Evolutionary conservation across 2,113 vertebrate genomes (phyloP), one percentile per base, ranked within the genome.

Genomic region (Turdus rufiventris): DNA sequence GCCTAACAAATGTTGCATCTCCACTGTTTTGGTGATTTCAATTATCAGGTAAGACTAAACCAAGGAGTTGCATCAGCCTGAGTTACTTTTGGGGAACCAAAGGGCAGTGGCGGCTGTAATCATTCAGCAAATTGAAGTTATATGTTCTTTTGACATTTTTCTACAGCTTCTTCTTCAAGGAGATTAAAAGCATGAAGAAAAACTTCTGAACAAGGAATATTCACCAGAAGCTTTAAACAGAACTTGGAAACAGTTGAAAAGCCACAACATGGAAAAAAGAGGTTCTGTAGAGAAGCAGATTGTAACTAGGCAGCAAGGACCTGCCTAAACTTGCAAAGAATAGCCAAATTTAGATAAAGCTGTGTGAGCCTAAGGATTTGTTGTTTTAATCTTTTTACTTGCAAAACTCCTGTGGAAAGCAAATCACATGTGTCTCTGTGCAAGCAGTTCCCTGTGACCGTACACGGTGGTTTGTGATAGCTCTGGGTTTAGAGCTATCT

Each of bases 241-340:
- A 92, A 78, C 48, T 78, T 94, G 86, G 65, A 93, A 91, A 63
- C 12, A 61, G 61, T 48, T 91, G n/a, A 91, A 91, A 95, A 96
- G 66, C 12, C 81, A 81, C 48, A 91, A 40, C 45, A 86, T 33
- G 28, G 43, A 20, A 89, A 79, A 75, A 77, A 50, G 33, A 33
- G 14, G 65, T 26, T 68, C 53, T 87, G 12, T 53, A 42, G 56
- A 95, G 88, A 78, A 89, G 45, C 57, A 87, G 88, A 93, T 81
- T 86, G 76, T 51, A 86, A 54, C 61, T n/a, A 43, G 56, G 61
- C n/a, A 92, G 43, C 57, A 87, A 67, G n/a, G 45, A 80, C 48
- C 23, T 91, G 57, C 43, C 18, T 84, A 57, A 90, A 23, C 50
- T 91, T 73, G 73, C 36, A 80, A 73, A 72, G 16, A 60, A 56